These are phyloP conservation scores for Petrocephalus schoutedeni DNA, from an alignment of 2,797 vertebrate species.

Conservation along the genomic window DNA sequence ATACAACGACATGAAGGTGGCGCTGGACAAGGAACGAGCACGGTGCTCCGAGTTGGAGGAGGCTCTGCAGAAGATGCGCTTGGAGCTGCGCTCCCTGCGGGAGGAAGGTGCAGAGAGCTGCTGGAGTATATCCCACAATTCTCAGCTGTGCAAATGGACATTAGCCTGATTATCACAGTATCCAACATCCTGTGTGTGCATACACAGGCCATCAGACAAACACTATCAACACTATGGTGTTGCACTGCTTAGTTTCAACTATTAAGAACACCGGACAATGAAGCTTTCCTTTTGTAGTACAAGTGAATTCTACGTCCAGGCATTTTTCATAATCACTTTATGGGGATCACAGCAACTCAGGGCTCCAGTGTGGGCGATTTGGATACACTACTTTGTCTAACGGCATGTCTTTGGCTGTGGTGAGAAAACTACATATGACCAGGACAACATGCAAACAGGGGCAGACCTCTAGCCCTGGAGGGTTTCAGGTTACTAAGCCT, in stretches of 20 bases:
- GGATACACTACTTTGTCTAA: neutral
- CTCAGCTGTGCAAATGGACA: neutral
- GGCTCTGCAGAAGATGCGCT: constrained; percentile 90
- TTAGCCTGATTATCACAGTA: neutral
- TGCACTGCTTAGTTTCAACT: neutral
- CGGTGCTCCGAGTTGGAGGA: constrained; percentile 91
- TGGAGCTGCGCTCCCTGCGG: constrained; percentile 83
- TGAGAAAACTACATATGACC: neutral
- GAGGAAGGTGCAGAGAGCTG: constrained; percentile 76
- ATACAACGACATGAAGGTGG: constrained; percentile 92
- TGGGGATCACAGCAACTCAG: neutral
- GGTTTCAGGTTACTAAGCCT: neutral
- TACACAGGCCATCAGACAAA: neutral
- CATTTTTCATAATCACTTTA: neutral
- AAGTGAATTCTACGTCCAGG: neutral
- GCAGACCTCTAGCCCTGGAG: neutral
- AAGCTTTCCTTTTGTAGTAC: neutral
- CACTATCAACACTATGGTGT: neutral
- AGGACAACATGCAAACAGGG: neutral
- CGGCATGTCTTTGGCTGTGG: neutral
- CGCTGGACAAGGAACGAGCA: constrained; percentile 90
- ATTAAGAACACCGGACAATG: neutral
- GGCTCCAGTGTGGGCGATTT: neutral
- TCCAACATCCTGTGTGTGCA: neutral
- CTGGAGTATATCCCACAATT: neutral